phyloP scores from a whole-genome alignment of 2,797 vertebrate species.

The Pempheris klunzingeri region DNA sequence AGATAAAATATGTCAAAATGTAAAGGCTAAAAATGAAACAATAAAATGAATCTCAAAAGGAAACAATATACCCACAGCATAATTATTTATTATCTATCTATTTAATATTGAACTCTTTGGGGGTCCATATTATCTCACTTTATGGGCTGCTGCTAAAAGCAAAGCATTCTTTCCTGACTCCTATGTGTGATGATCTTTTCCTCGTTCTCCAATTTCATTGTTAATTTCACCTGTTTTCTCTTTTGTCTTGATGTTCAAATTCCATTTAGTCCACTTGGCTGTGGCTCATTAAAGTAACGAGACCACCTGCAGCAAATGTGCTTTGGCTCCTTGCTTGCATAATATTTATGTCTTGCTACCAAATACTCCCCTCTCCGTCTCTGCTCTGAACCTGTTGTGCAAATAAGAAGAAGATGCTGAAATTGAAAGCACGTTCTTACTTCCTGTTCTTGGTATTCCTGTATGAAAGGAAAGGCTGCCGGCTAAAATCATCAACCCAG shows the following conservation, averaged over 20 bases:
- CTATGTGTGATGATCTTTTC: not conserved
- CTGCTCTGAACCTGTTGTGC: not conserved
- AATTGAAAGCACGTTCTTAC: conserved; percentile 6
- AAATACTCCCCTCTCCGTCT: conserved; percentile 29
- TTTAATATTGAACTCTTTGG: no score
- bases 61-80: no score
- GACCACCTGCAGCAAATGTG: not conserved
- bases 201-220: not conserved
- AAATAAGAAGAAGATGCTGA: conserved; percentile 18
- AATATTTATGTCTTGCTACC: conserved; percentile 8
- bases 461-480: not conserved
- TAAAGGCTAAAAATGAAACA: no score
- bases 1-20: no score
- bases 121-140: not conserved
- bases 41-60: no score
- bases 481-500: conserved; percentile 26
- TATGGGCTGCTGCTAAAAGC: not conserved
- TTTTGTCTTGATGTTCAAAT: not conserved
- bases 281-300: conserved; percentile 16
- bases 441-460: conserved; percentile 11
- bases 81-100: no score
- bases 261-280: not conserved
- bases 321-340: not conserved
- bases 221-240: not conserved
- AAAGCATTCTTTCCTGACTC: not conserved